Evolutionary conservation across 1,140 invertebrate species (phyloP).

Genomic region (Drosophila willistoni): DNA sequence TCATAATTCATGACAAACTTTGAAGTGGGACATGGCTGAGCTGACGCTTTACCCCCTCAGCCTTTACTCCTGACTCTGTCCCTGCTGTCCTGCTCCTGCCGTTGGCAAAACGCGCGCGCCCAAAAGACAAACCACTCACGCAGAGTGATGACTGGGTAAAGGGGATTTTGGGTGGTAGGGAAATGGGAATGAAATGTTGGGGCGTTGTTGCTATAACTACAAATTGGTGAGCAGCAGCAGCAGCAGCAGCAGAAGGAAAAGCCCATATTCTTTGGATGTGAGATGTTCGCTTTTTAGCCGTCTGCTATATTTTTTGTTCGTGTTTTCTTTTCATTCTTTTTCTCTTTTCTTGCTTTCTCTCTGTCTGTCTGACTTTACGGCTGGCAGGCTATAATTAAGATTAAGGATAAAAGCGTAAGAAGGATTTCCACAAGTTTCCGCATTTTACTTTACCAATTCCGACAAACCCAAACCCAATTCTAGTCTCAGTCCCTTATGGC

Average conservation of each 20-base stretch:
- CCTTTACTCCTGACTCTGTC: no score
- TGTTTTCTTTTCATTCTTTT: conserved; percentile 22
- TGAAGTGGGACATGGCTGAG: conserved; percentile 72
- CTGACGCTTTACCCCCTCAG: conserved; percentile 9
- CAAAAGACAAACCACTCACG: conserved; percentile 38
- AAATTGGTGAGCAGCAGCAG: conserved; percentile 53
- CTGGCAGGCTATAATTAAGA: conserved; percentile 82
- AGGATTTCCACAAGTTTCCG: conserved; percentile 72
- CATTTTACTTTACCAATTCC: conserved; percentile 10
- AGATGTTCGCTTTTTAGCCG: conserved; percentile 41
- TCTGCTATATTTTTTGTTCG: conserved; percentile 29
- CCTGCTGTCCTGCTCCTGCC: conserved; percentile 17
- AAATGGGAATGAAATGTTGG: conserved; percentile 9
- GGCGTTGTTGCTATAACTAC: conserved; percentile 66
- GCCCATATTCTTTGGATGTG: conserved; percentile 36
- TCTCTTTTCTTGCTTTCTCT: conserved; percentile 18
- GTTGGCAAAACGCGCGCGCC: conserved; percentile 34
- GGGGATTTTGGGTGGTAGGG: background rate
- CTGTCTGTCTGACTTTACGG: conserved; percentile 39
- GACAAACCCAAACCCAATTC: background rate
- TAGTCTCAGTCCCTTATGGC: background rate
- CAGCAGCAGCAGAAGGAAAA: background rate
- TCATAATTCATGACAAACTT: conserved; percentile 82
- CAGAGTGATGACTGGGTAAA: background rate
- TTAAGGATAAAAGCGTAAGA: conserved; percentile 82